These are phyloP conservation scores for Limnephilus lunatus DNA, from an alignment of 2,888 invertebrate species.

Conservation along the genomic window DNA sequence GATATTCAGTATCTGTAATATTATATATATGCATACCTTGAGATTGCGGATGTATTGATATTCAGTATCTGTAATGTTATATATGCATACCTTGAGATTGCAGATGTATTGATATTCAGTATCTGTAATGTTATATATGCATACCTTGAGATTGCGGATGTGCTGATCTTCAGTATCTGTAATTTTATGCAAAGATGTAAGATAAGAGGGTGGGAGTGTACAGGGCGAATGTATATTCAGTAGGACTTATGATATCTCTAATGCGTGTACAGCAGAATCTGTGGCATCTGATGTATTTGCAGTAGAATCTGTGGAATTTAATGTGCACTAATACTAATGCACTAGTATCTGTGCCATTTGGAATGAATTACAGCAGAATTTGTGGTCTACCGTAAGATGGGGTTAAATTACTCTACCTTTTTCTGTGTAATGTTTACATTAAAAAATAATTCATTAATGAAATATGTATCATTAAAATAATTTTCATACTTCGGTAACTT, in stretches of 20 bases:
- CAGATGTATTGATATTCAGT: no score
- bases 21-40: not conserved
- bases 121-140: not conserved
- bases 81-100: not conserved
- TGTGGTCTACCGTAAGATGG: not conserved
- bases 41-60: no score
- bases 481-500: no score
- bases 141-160: no score
- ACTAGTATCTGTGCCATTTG: not conserved
- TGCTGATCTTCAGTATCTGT: constrained; percentile 10
- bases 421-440: no score
- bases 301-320: not conserved
- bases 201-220: constrained; percentile 4
- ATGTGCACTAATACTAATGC: no score
- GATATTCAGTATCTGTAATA: constrained; percentile 22
- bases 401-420: no score
- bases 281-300: not conserved
- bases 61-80: constrained; percentile 39
- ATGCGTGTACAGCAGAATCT: not conserved
- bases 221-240: not conserved
- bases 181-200: constrained; percentile 27
- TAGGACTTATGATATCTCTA: not conserved
- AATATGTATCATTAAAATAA: no score
- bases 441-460: no score
- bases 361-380: not conserved